Conservation (phyloP, 2,797 vertebrate species). For the Siniperca scherzeri region DNA sequence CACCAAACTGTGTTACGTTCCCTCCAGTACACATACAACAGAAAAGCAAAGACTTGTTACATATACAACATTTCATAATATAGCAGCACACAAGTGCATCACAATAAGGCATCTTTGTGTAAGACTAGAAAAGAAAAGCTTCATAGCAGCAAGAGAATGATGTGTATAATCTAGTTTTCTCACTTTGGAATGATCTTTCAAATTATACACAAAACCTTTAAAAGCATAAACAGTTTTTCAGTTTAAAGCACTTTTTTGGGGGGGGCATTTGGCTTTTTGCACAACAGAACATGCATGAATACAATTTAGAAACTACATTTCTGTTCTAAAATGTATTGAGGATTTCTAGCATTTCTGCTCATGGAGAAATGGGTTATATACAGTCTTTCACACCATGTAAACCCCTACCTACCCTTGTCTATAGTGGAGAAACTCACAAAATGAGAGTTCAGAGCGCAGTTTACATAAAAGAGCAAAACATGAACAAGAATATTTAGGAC, state of each 20-base stretch:
- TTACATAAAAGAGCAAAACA: slow-evolving; percentile 55
- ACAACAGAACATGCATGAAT: slow-evolving; percentile 66
- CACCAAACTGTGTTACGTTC: slow-evolving; percentile 84
- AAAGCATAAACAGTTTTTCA: slow-evolving; percentile 69
- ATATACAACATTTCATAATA: slow-evolving; percentile 94
- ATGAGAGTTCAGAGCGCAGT: slow-evolving; percentile 58
- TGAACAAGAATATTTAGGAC: slow-evolving; percentile 72
- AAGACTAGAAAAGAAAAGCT: slow-evolving; percentile 93
- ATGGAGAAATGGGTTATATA: slow-evolving; percentile 51
- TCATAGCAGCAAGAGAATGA: slow-evolving; percentile 92
- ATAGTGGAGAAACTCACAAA: slow-evolving; percentile 43
- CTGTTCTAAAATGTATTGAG: slow-evolving; percentile 54
- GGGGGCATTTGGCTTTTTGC: slow-evolving; percentile 68
- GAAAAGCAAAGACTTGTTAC: slow-evolving; percentile 91
- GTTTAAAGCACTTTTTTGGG: slow-evolving; percentile 76
- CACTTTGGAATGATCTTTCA: slow-evolving; percentile 78
- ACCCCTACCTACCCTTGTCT: slow-evolving; percentile 39
- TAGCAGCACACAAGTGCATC: slow-evolving; percentile 99
- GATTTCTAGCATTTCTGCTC: slow-evolving; percentile 57
- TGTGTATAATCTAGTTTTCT: slow-evolving; percentile 76
- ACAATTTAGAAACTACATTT: slow-evolving; percentile 62
- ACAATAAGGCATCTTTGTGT: slow-evolving; percentile 94
- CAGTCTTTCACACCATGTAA: slow-evolving; percentile 52
- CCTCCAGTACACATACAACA: slow-evolving; percentile 87
- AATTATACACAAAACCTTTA: slow-evolving; percentile 88